Base-by-base conservation (phyloP, 2,888 invertebrate genomes). In the Bellardia bayeri region DNA sequence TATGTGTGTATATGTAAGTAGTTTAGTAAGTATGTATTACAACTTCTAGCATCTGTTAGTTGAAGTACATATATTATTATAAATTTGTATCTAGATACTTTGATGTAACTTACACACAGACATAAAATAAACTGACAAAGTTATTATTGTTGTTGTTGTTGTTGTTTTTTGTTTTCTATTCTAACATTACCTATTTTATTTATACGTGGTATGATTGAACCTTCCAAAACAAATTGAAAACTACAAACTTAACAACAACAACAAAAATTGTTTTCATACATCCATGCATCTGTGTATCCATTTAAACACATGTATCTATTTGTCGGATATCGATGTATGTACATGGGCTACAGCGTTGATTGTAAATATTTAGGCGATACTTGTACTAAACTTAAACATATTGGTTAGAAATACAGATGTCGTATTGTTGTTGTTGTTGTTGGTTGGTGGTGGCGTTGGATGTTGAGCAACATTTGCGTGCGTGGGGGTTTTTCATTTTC, bases 401-500 rank as follows among this genome's bases (percentile, higher is more conserved):
- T 58, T 56, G 58, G 37, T 58, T 79, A 33, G 14, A 74, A 72
- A 56, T 56, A 82, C 45, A 68, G 42, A 58, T 69, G 16, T 68
- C 64, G 51, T 63, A 5, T 56, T 79, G 49, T 40, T 54, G 37
- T n/a, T 66, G 64, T 8, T 69, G 42, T 51, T 51, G 72, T 16
- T n/a, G 16, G 16, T 72, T 51, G 63, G 64, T 30, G n/a, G 68
- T 68, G 69, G 54, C 56, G 63, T 37, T 84, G 78, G 64, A 74
- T 75, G 69, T 86, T 86, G 71, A 72, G 83, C 83, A 86, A 80
- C 76, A 76, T 76, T 83, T 83, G 86, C 64, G 83, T 86, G 86
- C 86, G 86, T 86, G 86, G 86, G 86, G 82, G 75, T 83, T 83
- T 86, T 74, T 85, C 66, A 80, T 81, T 80, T 80, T 80, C 75